Evolutionary conservation across 2,888 invertebrate species (phyloP), one percentile per base, ranked within the genome.

Genomic region (Apodemia zela): DNA sequence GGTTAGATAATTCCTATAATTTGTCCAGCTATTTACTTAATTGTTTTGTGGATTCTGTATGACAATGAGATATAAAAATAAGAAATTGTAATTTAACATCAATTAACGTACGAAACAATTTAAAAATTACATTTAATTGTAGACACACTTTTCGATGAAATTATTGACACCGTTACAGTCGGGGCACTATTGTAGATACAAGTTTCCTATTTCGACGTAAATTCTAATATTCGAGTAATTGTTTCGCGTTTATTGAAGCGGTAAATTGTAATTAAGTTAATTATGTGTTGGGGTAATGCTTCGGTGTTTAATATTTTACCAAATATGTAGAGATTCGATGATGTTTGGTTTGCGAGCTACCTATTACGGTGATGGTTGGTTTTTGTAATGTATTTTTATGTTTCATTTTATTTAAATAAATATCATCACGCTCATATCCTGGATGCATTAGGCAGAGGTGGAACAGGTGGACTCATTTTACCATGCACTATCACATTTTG

Each of bases 181-280:
- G 25, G 15, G 25, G 25, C 21, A 13, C 21, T 15, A 25, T 54
- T 21, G 51, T 54, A 54, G 18, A 18, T 25, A 54, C 51, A 54
- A 54, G 51, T 54, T 54, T 54, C 25, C 51, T 54, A 54, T 54
- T 54, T 54, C 15, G 51, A 25, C 13, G 51, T 54, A 18, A 51
- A 54, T 54, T 21, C 15, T 54, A 54, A 54, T 54, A 54, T 54
- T 54, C 51, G 21, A 15, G 25, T 21, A 54, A 54, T 54, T 54
- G 51, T 54, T 18, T 21, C 51, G 51, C 13, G 51, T 54, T 42
- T 54, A 54, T 54, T 54, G 54, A 54, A 54, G 25, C 15, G 54
- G 54, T 25, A 54, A 51, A 51, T 51, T 18, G 10, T 51, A 51
- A 51, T 51, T 21, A 11, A 4, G 17, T 51, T 51, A 18, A 51